Evolutionary conservation across 2,888 invertebrate species (phyloP), one percentile per base, ranked within the genome.

Genomic region (Rambutsinella grinnellia): DNA sequence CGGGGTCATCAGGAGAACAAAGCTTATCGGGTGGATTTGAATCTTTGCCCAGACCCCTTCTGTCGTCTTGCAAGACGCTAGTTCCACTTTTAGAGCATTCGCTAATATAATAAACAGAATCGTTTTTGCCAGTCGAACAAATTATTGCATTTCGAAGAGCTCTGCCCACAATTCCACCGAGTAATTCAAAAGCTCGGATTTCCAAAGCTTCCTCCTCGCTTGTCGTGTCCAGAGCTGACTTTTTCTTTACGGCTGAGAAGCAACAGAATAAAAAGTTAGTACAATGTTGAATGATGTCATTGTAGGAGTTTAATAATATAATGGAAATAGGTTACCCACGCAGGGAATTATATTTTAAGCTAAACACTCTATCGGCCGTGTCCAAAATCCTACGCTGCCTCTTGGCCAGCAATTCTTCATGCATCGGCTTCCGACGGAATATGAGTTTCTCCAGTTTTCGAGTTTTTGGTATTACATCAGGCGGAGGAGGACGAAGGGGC

Each of bases 181-280:
- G 15, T 3, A 71, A 19, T 28, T 71, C 71, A 51, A 71, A 71
- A 6, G 71, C 71, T 28, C 21, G 13, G 0, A 70, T 26, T 24
- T 57, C 36, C 19, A 19, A 5, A n/a, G 26, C 49, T 23, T 63
- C 63, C 13, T 70, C 62, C 19, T 47, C 28, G 19, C 46, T 23
- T 2, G 62, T 21, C 0, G 47, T 49, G 46, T 58, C 71, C 24
- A 47, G 3, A 10, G 15, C 51, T 0, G 51, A 26, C 0, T 3
- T 24, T n/a, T n/a, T 36, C 51, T 58, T 71, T 1, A 71, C 71
- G 19, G 71, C 71, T 71, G 23, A 19, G 60, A 65, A 44, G 3
- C 19, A 49, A 49, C 44, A 51, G 2, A 51, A 51, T 10, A 17
- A n/a, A 51, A 10, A 10, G 23, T 3, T 26, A 53, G 13, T n/a